phyloP scores from a whole-genome alignment of 2,113 vertebrate species.

The Butorides virescens region DNA sequence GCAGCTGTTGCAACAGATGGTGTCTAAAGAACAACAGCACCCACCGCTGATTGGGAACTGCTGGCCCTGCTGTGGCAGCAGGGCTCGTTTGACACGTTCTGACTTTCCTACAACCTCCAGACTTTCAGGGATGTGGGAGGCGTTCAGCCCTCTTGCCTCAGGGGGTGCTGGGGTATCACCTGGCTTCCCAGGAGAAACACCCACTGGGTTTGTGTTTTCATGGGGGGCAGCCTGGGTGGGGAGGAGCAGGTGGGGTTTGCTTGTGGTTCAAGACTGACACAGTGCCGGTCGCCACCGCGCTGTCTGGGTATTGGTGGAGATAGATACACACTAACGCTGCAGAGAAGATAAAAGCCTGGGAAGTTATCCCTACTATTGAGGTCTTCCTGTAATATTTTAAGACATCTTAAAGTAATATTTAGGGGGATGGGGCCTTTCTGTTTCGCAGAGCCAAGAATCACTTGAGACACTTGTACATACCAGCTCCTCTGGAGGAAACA shows the following conservation, averaged over 20 bases:
- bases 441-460: neutral
- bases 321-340: neutral
- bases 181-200: neutral
- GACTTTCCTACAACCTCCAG: neutral
- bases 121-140: neutral
- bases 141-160: neutral
- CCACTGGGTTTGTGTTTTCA: neutral
- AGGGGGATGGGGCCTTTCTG: neutral
- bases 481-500: neutral
- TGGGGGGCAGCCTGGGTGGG: neutral
- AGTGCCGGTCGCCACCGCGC: neutral
- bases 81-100: neutral
- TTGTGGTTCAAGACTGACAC: neutral
- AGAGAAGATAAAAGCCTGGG: neutral
- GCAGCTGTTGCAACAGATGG: conserved; percentile 57
- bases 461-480: neutral
- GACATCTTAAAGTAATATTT: neutral
- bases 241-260: neutral
- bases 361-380: neutral
- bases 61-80: neutral
- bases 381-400: neutral
- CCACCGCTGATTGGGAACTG: neutral
- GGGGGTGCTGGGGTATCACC: neutral
- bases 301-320: neutral
- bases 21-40: conserved; percentile 2